phyloP scores from a whole-genome alignment of 2,113 vertebrate species.

The Mesocricetus auratus region DNA sequence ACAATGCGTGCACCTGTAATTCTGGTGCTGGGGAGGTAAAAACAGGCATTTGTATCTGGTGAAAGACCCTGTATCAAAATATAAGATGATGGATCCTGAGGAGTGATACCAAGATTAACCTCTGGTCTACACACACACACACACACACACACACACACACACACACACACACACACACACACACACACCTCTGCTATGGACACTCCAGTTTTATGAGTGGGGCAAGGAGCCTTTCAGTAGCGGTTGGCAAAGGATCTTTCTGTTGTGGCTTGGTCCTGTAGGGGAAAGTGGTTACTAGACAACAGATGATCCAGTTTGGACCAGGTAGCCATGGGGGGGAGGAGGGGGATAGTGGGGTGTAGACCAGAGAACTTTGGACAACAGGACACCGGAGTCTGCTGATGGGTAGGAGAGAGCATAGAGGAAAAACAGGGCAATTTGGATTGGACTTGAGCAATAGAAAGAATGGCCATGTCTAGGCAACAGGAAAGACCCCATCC shows the following conservation, averaged over 20 bases:
- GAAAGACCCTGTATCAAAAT: neutral
- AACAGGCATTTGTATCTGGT: neutral
- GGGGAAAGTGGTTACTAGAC: neutral
- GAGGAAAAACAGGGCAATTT: neutral
- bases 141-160: neutral
- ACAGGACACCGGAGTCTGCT: neutral
- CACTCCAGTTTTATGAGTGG: neutral
- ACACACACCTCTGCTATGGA: neutral
- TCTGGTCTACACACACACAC: no score
- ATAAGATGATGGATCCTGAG: neutral
- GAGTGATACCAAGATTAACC: neutral
- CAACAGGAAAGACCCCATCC: no score
- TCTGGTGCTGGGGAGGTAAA: no score
- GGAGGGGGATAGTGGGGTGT: no score
- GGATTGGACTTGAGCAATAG: fast-evolving
- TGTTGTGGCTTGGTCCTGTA: neutral
- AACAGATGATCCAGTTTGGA: neutral
- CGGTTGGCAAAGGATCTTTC: neutral
- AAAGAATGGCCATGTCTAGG: neutral
- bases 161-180: neutral
- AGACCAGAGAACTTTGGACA: fast-evolving
- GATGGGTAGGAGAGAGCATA: fast-evolving
- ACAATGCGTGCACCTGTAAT: neutral
- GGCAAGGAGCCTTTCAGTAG: neutral
- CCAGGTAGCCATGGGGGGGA: no score